phyloP scores from a whole-genome alignment of 2,888 invertebrate genomes.

The Lutraria lutraria region DNA sequence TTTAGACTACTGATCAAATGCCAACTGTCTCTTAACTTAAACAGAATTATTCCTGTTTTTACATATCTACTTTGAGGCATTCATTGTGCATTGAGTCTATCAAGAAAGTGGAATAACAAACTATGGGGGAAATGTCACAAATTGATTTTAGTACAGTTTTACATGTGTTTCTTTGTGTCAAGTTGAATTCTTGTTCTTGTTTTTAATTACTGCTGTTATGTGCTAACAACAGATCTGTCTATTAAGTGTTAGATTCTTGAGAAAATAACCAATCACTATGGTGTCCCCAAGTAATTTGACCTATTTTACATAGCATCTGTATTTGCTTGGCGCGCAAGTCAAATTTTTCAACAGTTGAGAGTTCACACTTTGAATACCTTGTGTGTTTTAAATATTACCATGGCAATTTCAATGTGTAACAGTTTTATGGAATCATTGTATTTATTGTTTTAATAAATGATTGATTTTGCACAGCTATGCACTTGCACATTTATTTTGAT shows the following conservation, averaged over 20 bases:
- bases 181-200: slow-evolving; percentile 8
- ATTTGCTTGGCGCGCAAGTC: too few relatives aligned
- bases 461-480: slow-evolving; percentile 19
- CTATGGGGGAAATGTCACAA: neutral
- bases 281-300: neutral
- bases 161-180: neutral
- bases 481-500: slow-evolving; percentile 21
- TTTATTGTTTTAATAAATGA: neutral
- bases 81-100: neutral
- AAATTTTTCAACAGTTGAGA: too few relatives aligned
- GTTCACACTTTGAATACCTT: too few relatives aligned
- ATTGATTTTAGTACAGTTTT: neutral
- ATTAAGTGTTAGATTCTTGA: neutral
- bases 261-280: neutral
- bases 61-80: neutral
- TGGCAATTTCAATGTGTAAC: neutral
- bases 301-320: too few relatives aligned
- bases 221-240: neutral
- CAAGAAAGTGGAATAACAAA: neutral
- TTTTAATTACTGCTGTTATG: neutral
- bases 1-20: too few relatives aligned
- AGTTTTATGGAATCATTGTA: neutral
- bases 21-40: neutral
- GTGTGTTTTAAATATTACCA: neutral
- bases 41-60: neutral